Percentiles rank a stretch among this genome's conserved stretches.
Evolutionary conservation across 2,888 invertebrate genomes (phyloP).

Genomic region (Limnephilus marmoratus): DNA sequence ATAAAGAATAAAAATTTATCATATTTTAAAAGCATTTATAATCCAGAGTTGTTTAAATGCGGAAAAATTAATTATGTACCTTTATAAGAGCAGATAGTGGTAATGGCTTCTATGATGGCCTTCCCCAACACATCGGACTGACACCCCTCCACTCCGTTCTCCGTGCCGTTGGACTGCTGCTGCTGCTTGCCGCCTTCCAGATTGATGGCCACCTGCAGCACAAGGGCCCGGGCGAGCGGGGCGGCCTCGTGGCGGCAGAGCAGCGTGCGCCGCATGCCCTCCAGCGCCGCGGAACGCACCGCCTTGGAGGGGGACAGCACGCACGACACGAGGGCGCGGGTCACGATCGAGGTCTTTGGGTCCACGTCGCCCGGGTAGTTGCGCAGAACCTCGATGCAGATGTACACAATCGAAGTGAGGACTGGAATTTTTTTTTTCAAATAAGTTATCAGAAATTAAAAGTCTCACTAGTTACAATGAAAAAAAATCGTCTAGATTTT

Average conservation of each 20-base stretch:
- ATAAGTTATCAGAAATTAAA: neutral
- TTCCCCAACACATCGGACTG: constrained; percentile 76
- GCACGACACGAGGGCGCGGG: constrained; percentile 84
- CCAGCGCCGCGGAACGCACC: constrained; percentile 80
- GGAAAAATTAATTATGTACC: constrained; percentile 68
- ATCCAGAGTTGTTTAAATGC: neutral
- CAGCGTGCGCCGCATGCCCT: constrained; percentile 79
- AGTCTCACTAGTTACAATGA: neutral
- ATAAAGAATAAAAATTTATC: too few species aligned
- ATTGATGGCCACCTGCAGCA: constrained; percentile 82
- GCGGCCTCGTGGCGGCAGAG: constrained; percentile 80
- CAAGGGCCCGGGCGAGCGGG: constrained; percentile 79
- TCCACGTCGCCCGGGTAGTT: constrained; percentile 83
- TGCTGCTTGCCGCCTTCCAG: constrained; percentile 80
- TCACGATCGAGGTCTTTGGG: constrained; percentile 81
- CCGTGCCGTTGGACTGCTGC: constrained; percentile 69
- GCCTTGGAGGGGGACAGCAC: constrained; percentile 80
- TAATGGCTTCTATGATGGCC: constrained; percentile 77
- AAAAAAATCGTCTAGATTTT: neutral
- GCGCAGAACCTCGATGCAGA: constrained; percentile 84
- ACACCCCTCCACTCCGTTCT: constrained; percentile 69
- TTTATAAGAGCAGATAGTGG: constrained; percentile 76
- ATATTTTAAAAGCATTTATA: neutral
- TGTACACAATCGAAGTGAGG: constrained; percentile 82
- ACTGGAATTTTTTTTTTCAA: constrained; percentile 71